Conservation (phyloP, 2,113 vertebrate species). For the Hipposideros armiger region DNA sequence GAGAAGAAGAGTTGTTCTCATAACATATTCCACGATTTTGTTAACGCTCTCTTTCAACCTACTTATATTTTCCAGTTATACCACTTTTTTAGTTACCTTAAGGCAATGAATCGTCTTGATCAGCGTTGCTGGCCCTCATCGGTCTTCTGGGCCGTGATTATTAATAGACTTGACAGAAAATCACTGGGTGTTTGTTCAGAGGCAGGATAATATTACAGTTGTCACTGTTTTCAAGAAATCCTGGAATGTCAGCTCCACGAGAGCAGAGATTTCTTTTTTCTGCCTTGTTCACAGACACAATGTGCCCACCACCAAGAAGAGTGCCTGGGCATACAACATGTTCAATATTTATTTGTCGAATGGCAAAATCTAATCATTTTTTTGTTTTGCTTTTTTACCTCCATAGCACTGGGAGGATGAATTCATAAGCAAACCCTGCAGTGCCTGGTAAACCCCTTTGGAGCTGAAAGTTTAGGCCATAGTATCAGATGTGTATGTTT, state of each 20-base stretch:
- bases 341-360: neutral
- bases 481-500: too few relatives aligned
- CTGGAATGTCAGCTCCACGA: neutral
- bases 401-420: neutral
- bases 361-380: neutral
- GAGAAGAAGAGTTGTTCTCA: neutral
- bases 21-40: neutral
- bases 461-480: neutral
- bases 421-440: neutral
- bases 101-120: neutral
- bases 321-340: rapidly evolving
- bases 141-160: neutral
- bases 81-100: neutral
- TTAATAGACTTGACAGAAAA: neutral
- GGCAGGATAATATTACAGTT: neutral
- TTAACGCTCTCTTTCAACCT: neutral
- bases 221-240: neutral
- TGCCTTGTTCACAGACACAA: neutral
- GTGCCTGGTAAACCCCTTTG: neutral
- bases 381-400: neutral
- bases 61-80: neutral
- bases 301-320: neutral
- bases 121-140: neutral
- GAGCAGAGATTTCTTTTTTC: neutral
- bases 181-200: neutral